Evolutionary conservation across 2,113 vertebrate species (phyloP), one percentile per base, ranked within the genome.

Genomic region (Hipposideros armiger): DNA sequence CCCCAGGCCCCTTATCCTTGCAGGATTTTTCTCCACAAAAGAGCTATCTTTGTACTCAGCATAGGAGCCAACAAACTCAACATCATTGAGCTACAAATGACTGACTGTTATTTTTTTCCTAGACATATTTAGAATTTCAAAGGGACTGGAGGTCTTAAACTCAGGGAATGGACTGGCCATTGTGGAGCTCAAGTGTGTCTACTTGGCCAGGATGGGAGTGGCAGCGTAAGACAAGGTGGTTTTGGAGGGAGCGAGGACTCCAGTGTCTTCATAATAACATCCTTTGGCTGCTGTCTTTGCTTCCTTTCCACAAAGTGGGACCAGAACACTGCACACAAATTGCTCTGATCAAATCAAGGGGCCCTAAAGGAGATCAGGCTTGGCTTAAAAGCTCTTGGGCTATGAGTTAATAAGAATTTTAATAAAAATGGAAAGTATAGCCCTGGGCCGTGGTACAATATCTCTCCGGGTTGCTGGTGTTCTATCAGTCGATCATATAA

Each of bases 331-430:
- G 54, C 60, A 80, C 47, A 90, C 78, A 90, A 87, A 96, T 94
- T 93, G 89, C 74, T 95, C 95, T 91, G 83, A 96, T 97, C 74
- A 72, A 93, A 97, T 93, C 74, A 30, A 87, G 73, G 86, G 69
- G 64, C 91, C 95, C 90, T 94, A 62, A 87, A 96, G 87, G 87
- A 88, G 97, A 93, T 78, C 80, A 93, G 74, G n/a, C 83, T 94
- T 91, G 94, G 69, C 80, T 97, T 97, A 96, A 96, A 97, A 96
- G 83, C 96, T 97, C 88, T 86, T 94, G 94, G 97, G 96, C 96
- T 95, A 81, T 69, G 80, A 97, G 95, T 95, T 97, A 97, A 97
- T 97, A 97, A 97, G 97, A 96, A 96, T 96, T 98, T 97, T 98
- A 97, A 98, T 97, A 97, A 97, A 97, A 97, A 97, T 86, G 93